These are phyloP conservation scores for Cyphomyrus plagiostoma DNA, from an alignment of 2,113 vertebrate species.

Conservation along the genomic window DNA sequence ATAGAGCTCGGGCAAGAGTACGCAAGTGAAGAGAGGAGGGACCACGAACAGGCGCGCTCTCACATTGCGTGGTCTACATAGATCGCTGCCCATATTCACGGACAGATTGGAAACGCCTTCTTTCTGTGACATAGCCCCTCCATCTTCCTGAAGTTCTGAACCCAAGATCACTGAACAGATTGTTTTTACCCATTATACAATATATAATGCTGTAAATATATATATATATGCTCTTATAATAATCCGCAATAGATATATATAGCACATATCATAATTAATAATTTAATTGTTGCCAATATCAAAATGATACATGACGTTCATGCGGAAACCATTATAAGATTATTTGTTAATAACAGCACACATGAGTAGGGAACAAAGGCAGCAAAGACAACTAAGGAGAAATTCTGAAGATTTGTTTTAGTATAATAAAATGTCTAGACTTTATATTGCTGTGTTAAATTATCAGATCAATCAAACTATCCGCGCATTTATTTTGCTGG, in stretches of 20 bases:
- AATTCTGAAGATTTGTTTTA: background rate
- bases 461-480: background rate
- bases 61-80: background rate
- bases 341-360: background rate
- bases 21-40: constrained; percentile 25
- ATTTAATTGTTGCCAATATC: background rate
- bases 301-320: background rate
- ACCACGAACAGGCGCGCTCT: background rate
- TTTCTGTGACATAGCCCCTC: constrained; percentile 4
- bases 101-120: background rate
- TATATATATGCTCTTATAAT: background rate
- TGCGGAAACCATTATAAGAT: background rate
- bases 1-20: constrained; percentile 57
- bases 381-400: background rate
- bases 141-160: background rate
- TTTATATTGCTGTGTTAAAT: background rate
- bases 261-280: background rate
- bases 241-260: background rate
- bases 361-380: background rate
- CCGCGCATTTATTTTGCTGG: background rate
- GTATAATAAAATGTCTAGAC: background rate
- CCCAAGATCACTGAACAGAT: background rate
- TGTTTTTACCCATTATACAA: background rate
- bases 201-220: background rate
- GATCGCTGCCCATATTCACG: background rate